Conservation (phyloP, 2,888 invertebrate genomes). For the Operophtera brumata region DNA sequence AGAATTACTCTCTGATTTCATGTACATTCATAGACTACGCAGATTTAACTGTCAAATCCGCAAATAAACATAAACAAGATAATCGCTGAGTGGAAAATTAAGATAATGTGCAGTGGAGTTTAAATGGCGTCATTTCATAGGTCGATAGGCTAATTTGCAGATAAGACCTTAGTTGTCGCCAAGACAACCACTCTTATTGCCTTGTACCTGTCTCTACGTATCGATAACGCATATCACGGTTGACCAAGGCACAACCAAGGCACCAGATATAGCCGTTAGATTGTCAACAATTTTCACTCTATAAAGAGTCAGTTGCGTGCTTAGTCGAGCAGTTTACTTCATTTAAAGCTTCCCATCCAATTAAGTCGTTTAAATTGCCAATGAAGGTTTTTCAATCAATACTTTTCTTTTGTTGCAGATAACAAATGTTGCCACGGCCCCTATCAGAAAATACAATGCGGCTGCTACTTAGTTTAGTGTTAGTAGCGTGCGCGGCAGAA, state of each 20-base stretch:
- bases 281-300: constrained; percentile 43
- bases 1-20: not conserved
- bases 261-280: constrained; percentile 43
- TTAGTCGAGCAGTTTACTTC: constrained; percentile 47
- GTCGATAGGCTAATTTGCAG: constrained; percentile 30
- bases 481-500: constrained; percentile 69
- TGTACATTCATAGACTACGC: not conserved
- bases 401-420: constrained; percentile 74
- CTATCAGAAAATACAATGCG: constrained; percentile 67
- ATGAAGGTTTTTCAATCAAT: constrained; percentile 55
- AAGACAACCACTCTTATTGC: constrained; percentile 34
- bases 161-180: constrained; percentile 37
- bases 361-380: constrained; percentile 50
- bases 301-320: constrained; percentile 46
- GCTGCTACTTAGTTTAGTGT: constrained; percentile 69
- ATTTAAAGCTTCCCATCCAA: constrained; percentile 57
- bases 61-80: constrained; percentile 28
- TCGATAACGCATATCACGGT: constrained; percentile 17
- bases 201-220: constrained; percentile 8
- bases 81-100: constrained; percentile 27
- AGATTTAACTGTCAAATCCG: not conserved
- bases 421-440: constrained; percentile 72
- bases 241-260: constrained; percentile 32
- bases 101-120: constrained; percentile 33
- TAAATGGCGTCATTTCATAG: constrained; percentile 30